phyloP scores from a whole-genome alignment of 2,797 vertebrate species.

The Gallinago stenura region DNA sequence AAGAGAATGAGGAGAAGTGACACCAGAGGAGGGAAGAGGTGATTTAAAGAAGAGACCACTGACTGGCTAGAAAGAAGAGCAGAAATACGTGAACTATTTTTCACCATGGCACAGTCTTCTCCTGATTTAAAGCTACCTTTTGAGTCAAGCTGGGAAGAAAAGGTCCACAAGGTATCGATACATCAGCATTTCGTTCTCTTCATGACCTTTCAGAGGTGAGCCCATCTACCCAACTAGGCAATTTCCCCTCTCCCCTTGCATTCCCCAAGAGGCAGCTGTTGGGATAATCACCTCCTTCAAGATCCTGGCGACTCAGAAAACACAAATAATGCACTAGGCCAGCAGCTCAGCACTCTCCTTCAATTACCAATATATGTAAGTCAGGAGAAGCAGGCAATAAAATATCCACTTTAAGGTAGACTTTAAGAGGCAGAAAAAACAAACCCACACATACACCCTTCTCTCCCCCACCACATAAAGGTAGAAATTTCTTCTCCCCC shows the following conservation, averaged over 20 bases:
- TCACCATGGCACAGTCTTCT: neutral
- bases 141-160: constrained; percentile 35
- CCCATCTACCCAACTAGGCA: constrained; percentile 45
- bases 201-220: constrained; percentile 57
- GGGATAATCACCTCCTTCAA: constrained; percentile 64
- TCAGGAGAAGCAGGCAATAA: constrained; percentile 61
- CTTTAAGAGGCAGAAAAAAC: constrained; percentile 50
- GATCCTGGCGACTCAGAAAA: constrained; percentile 36
- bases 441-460: neutral
- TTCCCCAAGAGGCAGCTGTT: constrained; percentile 32
- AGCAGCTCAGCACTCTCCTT: constrained; percentile 69
- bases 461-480: constrained; percentile 9
- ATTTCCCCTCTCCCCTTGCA: constrained; percentile 48
- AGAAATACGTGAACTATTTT: constrained; percentile 1
- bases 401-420: constrained; percentile 63
- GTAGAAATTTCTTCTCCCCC: constrained; percentile 15
- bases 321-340: constrained; percentile 59
- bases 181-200: constrained; percentile 29
- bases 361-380: constrained; percentile 60
- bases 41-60: neutral
- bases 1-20: neutral
- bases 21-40: neutral
- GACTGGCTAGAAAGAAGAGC: neutral
- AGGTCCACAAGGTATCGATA: constrained; percentile 37
- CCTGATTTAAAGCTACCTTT: constrained; percentile 34